These are phyloP conservation scores for Helicoverpa zea DNA, from an alignment of 1,140 invertebrate species.

Conservation along the genomic window DNA sequence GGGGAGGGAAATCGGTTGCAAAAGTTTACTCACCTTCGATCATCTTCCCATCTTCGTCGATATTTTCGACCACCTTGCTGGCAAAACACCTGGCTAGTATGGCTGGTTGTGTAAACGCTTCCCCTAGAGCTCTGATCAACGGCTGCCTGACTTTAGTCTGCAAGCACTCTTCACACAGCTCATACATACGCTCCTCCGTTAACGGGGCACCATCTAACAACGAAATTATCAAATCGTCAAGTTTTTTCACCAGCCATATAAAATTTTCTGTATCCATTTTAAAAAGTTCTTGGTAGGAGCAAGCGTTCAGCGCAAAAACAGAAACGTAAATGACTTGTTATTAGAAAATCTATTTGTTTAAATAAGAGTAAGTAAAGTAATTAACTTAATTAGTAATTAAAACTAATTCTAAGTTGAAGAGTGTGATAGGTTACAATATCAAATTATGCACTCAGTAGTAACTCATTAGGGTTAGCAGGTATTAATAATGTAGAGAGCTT, in stretches of 20 bases:
- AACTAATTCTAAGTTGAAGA: no score
- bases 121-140: conserved; percentile 76
- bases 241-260: conserved; percentile 52
- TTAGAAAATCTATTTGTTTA: not conserved
- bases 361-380: not conserved
- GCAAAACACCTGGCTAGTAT: conserved; percentile 88
- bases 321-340: not conserved
- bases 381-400: no score
- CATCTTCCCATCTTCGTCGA: conserved; percentile 59
- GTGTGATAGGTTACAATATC: no score
- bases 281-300: not conserved
- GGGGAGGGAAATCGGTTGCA: no score
- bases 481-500: no score
- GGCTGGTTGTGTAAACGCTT: conserved; percentile 83
- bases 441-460: not conserved
- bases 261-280: conserved; percentile 51
- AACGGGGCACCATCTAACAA: conserved; percentile 77
- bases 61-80: conserved; percentile 76
- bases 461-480: not conserved
- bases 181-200: conserved; percentile 81
- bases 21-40: conserved; percentile 60
- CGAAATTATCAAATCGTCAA: conserved; percentile 63
- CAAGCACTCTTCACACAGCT: conserved; percentile 81
- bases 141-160: conserved; percentile 71
- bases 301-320: not conserved